phyloP scores from a whole-genome alignment of 2,888 invertebrate species.

The Priocnemis perturbator region DNA sequence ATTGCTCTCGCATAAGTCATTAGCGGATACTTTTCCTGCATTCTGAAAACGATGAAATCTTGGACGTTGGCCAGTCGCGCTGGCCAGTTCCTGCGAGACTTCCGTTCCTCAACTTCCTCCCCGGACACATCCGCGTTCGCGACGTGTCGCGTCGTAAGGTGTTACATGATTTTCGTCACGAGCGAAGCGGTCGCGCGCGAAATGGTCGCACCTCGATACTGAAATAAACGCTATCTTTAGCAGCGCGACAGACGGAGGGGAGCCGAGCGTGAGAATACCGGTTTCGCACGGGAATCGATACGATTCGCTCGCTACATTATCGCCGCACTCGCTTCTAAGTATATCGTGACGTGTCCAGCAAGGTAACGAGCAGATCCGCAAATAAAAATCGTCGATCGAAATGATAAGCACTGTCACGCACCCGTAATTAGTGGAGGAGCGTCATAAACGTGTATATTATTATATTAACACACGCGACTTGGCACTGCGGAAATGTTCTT shows the following conservation, averaged over 20 bases:
- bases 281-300: constrained; percentile 48
- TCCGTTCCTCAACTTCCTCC: background rate
- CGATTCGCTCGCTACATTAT: constrained; percentile 50
- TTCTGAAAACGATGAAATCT: too few relatives aligned
- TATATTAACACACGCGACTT: too few relatives aligned
- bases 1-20: too few relatives aligned
- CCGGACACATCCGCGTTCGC: background rate
- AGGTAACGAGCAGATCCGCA: background rate
- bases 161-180: constrained; percentile 17
- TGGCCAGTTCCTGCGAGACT: background rate
- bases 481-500: too few relatives aligned
- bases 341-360: constrained; percentile 2
- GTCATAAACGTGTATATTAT: too few relatives aligned
- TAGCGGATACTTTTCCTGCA: too few relatives aligned
- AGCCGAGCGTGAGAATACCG: constrained; percentile 52
- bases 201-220: constrained; percentile 13
- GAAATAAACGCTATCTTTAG: constrained; percentile 52
- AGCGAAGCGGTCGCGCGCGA: constrained; percentile 15
- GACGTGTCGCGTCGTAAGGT: background rate
- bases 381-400: background rate
- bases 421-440: background rate
- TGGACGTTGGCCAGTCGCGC: too few relatives aligned
- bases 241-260: constrained; percentile 21
- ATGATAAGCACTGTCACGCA: constrained; percentile 1
- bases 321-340: constrained; percentile 13